phyloP scores from a whole-genome alignment of 2,113 vertebrate species.

The Rhodinocichla rosea region DNA sequence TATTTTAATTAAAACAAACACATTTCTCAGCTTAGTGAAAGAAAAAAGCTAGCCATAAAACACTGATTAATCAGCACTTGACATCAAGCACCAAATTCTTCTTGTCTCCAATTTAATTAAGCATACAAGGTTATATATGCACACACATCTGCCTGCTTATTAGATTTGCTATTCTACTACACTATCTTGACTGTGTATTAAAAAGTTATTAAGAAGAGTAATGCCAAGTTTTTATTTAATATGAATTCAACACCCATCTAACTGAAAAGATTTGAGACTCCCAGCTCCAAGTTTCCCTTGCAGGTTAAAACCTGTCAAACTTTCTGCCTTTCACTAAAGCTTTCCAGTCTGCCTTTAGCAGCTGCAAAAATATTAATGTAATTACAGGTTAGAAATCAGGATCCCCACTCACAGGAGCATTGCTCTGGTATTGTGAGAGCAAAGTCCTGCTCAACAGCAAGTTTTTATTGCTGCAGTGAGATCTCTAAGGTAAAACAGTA shows the following conservation, averaged over 20 bases:
- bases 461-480: neutral
- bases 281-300: neutral
- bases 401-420: neutral
- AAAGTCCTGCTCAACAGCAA: neutral
- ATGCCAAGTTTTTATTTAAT: neutral
- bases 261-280: neutral
- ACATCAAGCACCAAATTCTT: neutral
- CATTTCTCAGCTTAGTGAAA: neutral
- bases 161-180: neutral
- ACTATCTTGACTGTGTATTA: neutral
- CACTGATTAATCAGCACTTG: neutral
- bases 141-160: neutral
- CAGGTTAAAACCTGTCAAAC: slow-evolving; percentile 27
- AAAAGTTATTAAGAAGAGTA: neutral
- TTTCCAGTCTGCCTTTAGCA: neutral
- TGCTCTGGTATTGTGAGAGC: neutral
- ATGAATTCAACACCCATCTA: neutral
- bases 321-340: neutral
- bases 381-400: slow-evolving; percentile 8
- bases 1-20: neutral
- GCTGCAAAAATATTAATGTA: neutral
- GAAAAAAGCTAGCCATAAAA: neutral
- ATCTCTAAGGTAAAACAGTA: neutral
- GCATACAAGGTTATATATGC: neutral
- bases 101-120: neutral